These are phyloP conservation scores for Junco hyemalis DNA, from an alignment of 2,113 vertebrate species.

Conservation along the genomic window DNA sequence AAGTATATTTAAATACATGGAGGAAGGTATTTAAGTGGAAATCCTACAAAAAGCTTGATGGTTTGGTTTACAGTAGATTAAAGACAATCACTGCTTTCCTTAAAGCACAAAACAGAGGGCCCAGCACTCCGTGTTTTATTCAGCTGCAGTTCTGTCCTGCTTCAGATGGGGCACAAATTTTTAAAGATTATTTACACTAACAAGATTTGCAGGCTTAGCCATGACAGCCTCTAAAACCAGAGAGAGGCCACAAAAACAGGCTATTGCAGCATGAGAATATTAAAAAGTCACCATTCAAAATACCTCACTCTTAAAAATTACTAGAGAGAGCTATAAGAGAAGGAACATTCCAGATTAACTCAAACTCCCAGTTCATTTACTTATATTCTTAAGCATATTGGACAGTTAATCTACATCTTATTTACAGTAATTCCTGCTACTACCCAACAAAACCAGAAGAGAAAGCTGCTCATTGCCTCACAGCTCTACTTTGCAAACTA, in stretches of 20 bases:
- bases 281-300: slow-evolving; percentile 30
- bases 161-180: background rate
- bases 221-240: background rate
- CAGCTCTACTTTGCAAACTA: background rate
- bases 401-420: slow-evolving; percentile 10
- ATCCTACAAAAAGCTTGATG: background rate
- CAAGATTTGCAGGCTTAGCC: background rate
- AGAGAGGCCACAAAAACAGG: background rate
- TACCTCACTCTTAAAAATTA: slow-evolving; percentile 4
- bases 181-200: slow-evolving; percentile 44
- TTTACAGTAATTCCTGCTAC: slow-evolving; percentile 3
- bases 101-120: slow-evolving; percentile 26
- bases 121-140: background rate
- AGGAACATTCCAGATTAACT: background rate
- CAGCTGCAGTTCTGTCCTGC: background rate
- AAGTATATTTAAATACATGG: background rate
- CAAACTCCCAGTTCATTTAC: background rate
- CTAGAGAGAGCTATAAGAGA: background rate
- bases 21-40: slow-evolving; percentile 1
- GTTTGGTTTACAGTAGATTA: background rate
- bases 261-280: slow-evolving; percentile 7
- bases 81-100: background rate
- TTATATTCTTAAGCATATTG: background rate
- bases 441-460: background rate
- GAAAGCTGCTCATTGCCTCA: background rate